Conservation (phyloP, 2,888 invertebrate genomes). For the Parnassius orleans region DNA sequence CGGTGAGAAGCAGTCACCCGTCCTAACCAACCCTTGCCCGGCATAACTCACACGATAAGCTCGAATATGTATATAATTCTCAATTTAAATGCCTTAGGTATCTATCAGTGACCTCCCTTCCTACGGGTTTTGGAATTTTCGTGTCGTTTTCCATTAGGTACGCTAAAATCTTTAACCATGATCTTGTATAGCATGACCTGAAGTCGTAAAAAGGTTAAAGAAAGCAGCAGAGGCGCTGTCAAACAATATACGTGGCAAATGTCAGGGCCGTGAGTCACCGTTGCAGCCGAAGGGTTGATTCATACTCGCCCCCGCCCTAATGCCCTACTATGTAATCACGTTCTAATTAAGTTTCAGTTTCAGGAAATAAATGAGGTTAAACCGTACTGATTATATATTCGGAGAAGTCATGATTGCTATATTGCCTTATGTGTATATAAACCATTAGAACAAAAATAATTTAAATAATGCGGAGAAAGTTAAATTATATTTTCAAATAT, state of each 20-base stretch:
- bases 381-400: constrained; percentile 4
- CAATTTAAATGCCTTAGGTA: too few relatives aligned
- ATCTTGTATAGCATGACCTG: constrained; percentile 21
- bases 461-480: too few relatives aligned
- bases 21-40: too few relatives aligned
- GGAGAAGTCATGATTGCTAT: constrained; percentile 1
- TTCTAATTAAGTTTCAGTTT: constrained; percentile 20
- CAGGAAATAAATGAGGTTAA: constrained; percentile 19
- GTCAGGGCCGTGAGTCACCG: constrained; percentile 27
- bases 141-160: constrained; percentile 18
- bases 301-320: constrained; percentile 22
- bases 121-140: constrained; percentile 5
- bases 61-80: too few relatives aligned
- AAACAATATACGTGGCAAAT: constrained; percentile 24
- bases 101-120: constrained; percentile 7
- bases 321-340: constrained; percentile 19
- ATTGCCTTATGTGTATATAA: too few relatives aligned
- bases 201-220: constrained; percentile 22
- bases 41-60: too few relatives aligned
- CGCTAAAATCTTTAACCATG: not conserved
- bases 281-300: constrained; percentile 23
- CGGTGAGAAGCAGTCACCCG: too few relatives aligned
- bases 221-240: constrained; percentile 23
- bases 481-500: too few relatives aligned
- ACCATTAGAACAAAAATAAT: too few relatives aligned